Base-by-base conservation (phyloP, 2,797 vertebrate genomes). In the Discoglossus pictus region DNA sequence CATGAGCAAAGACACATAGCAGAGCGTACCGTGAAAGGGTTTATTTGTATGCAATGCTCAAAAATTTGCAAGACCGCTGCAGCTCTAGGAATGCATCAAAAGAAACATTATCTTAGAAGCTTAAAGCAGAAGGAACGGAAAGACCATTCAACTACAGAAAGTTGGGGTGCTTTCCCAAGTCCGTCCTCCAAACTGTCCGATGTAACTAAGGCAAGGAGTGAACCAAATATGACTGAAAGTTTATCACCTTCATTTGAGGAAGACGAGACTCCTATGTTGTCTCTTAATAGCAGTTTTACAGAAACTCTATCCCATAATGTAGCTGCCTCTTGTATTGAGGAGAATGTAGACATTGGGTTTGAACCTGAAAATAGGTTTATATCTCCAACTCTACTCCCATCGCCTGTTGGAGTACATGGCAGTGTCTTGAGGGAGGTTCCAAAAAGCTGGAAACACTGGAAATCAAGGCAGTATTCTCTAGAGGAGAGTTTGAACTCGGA, bases 1-100 rank as follows among this genome's bases (percentile, higher is more conserved):
- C 96, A 99, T 0, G 96, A 99, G 80, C 94, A 94, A 82, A 96
- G 93, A 74, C 97, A 99, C 36, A 58, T 93, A 27, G 90, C 86
- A 46, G 82, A 90, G 61, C 89, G 86, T 7, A 76, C 77, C 2
- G 88, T 89, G n/a, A 92, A 90, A 67, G 92, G 90, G 39, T 91
- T 85, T 0, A 84, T 82, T 68, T 95, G 87, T 76, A 88, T 93
- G 65, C 89, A 89, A 70, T 93, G 92, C 61, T 80, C 88, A 53
- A 91, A 93, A 74, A 86, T 91, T 53, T 92, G 92, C 66, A 96
- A 96, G 81, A 92, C 91, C 18, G 88, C 92, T 16, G 84, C 87
- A 35, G 86, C 90, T 73, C 79, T 90, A 40, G 87, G 87, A 35
- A 89, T 94, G 81, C 90, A 95, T 62, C 90, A 90, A 77, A 93